A percentile compares a stretch with the other conserved stretches of the same genome.
phyloP scores from a whole-genome alignment of 1,140 invertebrate genomes.

The Druon quercuslanigerum region DNA sequence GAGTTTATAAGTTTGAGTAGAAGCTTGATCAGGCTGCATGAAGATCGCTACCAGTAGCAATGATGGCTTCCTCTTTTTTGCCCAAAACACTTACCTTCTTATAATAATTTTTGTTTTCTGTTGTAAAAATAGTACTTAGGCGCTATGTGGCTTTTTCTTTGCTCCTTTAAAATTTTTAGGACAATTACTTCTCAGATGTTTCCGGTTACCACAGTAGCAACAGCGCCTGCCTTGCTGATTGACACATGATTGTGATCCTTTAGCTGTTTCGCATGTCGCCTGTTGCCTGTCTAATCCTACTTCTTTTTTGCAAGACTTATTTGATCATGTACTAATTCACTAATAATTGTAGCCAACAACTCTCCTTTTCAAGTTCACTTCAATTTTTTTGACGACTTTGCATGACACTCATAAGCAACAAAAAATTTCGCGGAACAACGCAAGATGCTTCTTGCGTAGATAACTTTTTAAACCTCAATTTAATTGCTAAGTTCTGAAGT shows the following conservation, averaged over 20 bases:
- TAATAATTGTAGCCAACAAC: no score
- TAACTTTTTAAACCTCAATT: no score
- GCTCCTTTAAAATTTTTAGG: not conserved
- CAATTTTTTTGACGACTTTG: no score
- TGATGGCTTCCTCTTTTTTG: not conserved
- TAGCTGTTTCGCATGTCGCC: not conserved
- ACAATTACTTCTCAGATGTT: not conserved
- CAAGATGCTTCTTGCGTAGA: no score
- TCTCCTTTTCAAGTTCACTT: no score
- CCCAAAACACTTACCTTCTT: not conserved
- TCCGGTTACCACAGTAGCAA: not conserved
- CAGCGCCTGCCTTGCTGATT: not conserved
- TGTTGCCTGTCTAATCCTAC: no score
- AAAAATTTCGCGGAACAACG: no score
- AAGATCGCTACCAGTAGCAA: not conserved
- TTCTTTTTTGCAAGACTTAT: no score
- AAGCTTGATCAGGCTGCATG: not conserved
- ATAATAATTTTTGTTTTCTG: not conserved
- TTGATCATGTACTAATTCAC: no score
- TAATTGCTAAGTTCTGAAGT: no score
- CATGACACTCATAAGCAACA: no score
- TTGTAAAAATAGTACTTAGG: not conserved
- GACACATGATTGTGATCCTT: not conserved
- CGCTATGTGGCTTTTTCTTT: not conserved
- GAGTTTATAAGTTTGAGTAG: not conserved